Evolutionary conservation across 2,113 vertebrate species (phyloP), one percentile per base, ranked within the genome.

Genomic region (Elephantulus edwardii): DNA sequence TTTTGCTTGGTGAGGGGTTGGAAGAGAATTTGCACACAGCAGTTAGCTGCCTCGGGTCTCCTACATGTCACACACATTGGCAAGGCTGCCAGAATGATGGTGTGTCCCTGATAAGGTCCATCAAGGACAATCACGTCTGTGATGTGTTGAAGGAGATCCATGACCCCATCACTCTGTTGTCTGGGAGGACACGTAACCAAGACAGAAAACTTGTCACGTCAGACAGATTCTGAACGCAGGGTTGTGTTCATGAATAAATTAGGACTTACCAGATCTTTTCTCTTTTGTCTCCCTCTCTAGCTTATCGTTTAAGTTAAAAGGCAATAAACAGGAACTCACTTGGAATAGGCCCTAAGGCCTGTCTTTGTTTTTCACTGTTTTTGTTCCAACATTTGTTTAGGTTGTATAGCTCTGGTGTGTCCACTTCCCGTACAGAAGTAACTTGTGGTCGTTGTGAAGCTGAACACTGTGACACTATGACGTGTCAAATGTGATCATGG

Each of bases 21-120:
- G 38, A 46, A 56, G 60, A 86, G 83, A 92, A 90, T 83, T 44
- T 88, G 88, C 79, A 56, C 83, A 35, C 12, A 28, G 86, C 58
- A 8, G 8, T 33, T n/a, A n/a, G n/a, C n/a, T 83, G 48, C 79
- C 58, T 28, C 2, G 9, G 70, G 50, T 86, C 24, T 48, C 56
- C 20, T 56, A 52, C 12, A 0, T 33, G 30, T 71, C 90, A 12
- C 3, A 6, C 90, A 12, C 3, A 6, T 26, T 66, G 52, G 68
- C 75, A 79, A 64, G n/a, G 78, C 78, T 93, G 87, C 70, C 89
- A 92, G 90, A 58, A 92, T 87, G 93, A 80, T 46, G 1, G n/a
- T 6, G 40, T 35, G 84, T 71, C 91, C 88, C 92, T 75, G 35
- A 71, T 38, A 50, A 89, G 90, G 75, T 26, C 62, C 86, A 80